Conservation (phyloP, 2,888 invertebrate genomes). For the Liposcelis brunnea region DNA sequence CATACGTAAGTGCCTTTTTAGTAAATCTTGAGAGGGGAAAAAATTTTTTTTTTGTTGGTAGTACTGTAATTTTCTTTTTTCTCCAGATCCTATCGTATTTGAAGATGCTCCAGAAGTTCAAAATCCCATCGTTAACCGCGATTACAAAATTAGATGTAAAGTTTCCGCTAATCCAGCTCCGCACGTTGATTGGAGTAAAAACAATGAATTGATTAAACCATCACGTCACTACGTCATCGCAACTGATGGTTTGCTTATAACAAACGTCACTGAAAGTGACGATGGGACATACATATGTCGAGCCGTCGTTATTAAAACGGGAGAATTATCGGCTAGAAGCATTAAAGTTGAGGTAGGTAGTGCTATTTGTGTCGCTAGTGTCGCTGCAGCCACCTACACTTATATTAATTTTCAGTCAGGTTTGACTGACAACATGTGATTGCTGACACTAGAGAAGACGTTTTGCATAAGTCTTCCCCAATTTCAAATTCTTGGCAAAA, state of each 20-base stretch:
- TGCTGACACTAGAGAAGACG: background rate
- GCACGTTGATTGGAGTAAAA: slow-evolving; percentile 69
- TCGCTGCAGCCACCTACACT: too few species aligned
- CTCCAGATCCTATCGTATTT: slow-evolving; percentile 69
- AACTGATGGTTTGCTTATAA: slow-evolving; percentile 57
- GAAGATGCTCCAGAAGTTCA: slow-evolving; percentile 71
- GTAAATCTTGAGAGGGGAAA: background rate
- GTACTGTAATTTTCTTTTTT: slow-evolving; percentile 6
- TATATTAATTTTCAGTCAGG: too few species aligned
- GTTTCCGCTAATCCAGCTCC: slow-evolving; percentile 74
- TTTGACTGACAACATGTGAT: background rate
- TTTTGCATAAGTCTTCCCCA: background rate
- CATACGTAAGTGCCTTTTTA: slow-evolving; percentile 36
- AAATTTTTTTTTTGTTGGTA: background rate
- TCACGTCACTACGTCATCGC: slow-evolving; percentile 56
- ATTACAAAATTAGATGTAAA: slow-evolving; percentile 64
- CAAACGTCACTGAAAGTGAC: slow-evolving; percentile 59
- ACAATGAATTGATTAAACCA: slow-evolving; percentile 49
- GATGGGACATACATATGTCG: slow-evolving; percentile 76
- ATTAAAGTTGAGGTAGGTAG: slow-evolving; percentile 57
- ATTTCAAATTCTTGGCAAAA: slow-evolving; percentile 4
- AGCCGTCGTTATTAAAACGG: slow-evolving; percentile 67
- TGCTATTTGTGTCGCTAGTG: slow-evolving; percentile 1
- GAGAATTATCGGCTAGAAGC: slow-evolving; percentile 54
- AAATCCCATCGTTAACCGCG: slow-evolving; percentile 55